Percentiles rank a stretch among this genome's conserved stretches.
Evolutionary conservation across 2,888 invertebrate genomes (phyloP).

Genomic region (Orgyia antiqua): DNA sequence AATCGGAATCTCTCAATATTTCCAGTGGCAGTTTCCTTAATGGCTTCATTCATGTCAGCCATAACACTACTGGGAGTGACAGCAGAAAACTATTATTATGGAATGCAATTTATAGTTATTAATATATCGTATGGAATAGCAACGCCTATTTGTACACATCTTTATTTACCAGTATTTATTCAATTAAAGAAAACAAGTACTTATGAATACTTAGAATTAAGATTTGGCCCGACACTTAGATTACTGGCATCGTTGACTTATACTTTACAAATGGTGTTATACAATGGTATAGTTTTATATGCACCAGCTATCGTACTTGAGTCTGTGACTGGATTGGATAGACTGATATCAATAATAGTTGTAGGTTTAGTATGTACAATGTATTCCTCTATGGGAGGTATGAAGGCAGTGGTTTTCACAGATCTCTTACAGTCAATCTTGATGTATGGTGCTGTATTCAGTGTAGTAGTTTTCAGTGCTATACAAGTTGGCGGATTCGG

Average conservation of each 20-base stretch:
- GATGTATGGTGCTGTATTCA: constrained; percentile 90
- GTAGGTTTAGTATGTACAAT: constrained; percentile 90
- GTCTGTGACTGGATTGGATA: constrained; percentile 87
- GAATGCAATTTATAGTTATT: constrained; percentile 87
- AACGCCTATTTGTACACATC: constrained; percentile 86
- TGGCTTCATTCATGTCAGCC: constrained; percentile 97
- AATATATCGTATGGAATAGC: constrained; percentile 87
- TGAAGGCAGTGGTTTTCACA: constrained; percentile 93
- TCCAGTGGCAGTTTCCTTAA: constrained; percentile 92
- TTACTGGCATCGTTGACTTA: constrained; percentile 90
- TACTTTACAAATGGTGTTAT: constrained; percentile 92
- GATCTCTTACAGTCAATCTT: constrained; percentile 90
- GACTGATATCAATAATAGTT: constrained; percentile 84
- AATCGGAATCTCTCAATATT: constrained; percentile 87
- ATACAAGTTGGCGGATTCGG: constrained; percentile 83
- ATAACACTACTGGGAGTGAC: constrained; percentile 93
- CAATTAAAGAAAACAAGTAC: constrained; percentile 90
- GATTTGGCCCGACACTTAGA: constrained; percentile 89
- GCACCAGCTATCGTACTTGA: constrained; percentile 95
- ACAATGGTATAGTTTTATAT: constrained; percentile 94
- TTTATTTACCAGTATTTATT: constrained; percentile 92
- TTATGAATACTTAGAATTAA: constrained; percentile 93
- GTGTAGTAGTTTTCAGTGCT: constrained; percentile 86
- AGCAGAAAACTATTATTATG: constrained; percentile 90
- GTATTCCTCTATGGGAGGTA: constrained; percentile 92